Base-by-base conservation (phyloP, 2,888 invertebrate genomes). In the Isoperla grammatica region DNA sequence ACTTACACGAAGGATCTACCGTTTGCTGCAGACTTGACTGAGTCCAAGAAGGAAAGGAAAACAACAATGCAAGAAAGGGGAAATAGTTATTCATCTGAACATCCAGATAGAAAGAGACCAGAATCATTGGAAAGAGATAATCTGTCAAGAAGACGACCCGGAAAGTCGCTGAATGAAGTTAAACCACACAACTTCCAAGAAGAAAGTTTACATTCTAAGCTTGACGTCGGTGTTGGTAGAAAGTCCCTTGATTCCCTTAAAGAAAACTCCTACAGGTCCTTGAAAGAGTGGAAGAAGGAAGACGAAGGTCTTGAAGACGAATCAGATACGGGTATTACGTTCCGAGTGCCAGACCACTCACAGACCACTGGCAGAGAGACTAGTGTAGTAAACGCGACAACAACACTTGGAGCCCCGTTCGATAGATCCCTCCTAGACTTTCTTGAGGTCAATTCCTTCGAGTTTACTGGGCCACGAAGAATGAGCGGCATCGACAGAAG, bases 81-180 rank as follows among this genome's bases (percentile, higher is more conserved):
- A n/a, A n/a, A n/a, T n/a, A 29, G 29, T 8, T 58, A 48, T 20
- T 45, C 56, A 29, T 54, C 23, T 57, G 56, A 40, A 40, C 59
- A 37, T 43, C 37, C 56, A 23, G 61, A 64, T 20, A 57, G 55
- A 48, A 29, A 58, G 40, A 37, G 61, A 9, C 48, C 58, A 9
- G 54, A 54, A 39, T 59, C 61, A 29, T 61, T 62, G 15, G 60
- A 45, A 13, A 56, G 55, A 19, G 58, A 61, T 20, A 11, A 39
- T 13, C 53, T 39, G 6, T 53, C 53, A 3, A 74, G 70, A 62
- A 75, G 76, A 61, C 78, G 76, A 40, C 76, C 81, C 50, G 76
- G 80, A 63, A 75, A 86, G 56, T 85, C 86, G 2, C 72, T 86
- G 61, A 86, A 86, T 1, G 86, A 86, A 71, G 84, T 70, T 23